phyloP scores from a whole-genome alignment of 2,797 vertebrate genomes.

The Thaleichthys pacificus region DNA sequence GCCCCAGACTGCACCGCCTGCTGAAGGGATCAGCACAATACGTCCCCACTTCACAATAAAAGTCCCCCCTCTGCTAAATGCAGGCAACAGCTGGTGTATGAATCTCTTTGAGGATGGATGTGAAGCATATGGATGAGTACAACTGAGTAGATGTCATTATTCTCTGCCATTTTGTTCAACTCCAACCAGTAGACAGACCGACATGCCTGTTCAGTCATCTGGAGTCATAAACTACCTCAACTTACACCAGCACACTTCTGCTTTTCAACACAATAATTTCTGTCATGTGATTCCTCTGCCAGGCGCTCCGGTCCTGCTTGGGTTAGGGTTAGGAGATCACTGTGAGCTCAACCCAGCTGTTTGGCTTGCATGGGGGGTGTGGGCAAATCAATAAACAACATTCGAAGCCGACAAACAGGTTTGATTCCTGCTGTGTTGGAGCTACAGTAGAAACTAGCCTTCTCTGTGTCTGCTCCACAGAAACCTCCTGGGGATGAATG shows the following conservation, averaged over 20 bases:
- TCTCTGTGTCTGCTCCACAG: too few species aligned
- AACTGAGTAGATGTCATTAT: too few species aligned
- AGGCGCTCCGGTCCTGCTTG: slow-evolving; percentile 19
- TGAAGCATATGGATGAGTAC: neutral
- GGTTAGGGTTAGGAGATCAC: neutral
- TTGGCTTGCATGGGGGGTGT: slow-evolving; percentile 5
- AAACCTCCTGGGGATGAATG: too few species aligned
- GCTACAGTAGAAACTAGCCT: too few species aligned
- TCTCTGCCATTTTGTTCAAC: neutral
- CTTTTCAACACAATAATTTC: slow-evolving; percentile 15
- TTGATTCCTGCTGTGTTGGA: neutral
- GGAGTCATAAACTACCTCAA: neutral
- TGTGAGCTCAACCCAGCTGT: neutral
- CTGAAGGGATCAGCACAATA: neutral
- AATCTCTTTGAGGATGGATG: neutral
- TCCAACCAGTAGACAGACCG: neutral
- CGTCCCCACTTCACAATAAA: neutral
- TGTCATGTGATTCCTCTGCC: slow-evolving; percentile 33
- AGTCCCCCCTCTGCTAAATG: slow-evolving; percentile 10
- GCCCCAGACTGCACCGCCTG: neutral
- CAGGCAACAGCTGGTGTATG: slow-evolving; percentile 28
- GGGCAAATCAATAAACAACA: slow-evolving; percentile 28
- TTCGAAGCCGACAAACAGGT: slow-evolving; percentile 10
- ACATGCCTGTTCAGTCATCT: too few species aligned
- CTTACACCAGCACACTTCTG: slow-evolving; percentile 5